Evolutionary conservation across 1,140 invertebrate species (phyloP).

Genomic region (Drosophila insularis): DNA sequence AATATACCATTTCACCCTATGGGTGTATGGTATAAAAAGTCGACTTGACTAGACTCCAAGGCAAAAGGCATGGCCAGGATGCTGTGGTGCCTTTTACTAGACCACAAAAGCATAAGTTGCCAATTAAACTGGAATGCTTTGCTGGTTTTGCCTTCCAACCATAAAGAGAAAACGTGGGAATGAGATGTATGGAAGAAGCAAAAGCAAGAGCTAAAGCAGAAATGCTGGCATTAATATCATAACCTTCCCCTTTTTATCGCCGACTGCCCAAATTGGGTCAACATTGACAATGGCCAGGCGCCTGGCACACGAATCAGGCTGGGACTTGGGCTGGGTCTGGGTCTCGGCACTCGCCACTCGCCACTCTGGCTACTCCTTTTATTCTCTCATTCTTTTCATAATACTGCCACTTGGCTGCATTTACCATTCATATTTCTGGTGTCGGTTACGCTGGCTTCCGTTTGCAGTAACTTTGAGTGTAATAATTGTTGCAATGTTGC

Average conservation of each 20-base stretch:
- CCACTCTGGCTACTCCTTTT: background rate
- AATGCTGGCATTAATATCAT: conserved; percentile 71
- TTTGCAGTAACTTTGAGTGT: conserved; percentile 64
- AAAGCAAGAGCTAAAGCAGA: conserved; percentile 17
- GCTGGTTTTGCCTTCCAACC: conserved; percentile 44
- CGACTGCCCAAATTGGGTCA: conserved; percentile 76
- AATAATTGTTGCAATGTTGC: conserved; percentile 71
- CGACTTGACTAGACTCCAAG: conserved; percentile 40
- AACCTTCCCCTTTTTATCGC: conserved; percentile 75
- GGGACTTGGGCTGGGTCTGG: too few species aligned
- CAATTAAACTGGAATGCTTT: conserved; percentile 79
- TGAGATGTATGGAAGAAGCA: background rate
- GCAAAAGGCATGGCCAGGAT: conserved; percentile 19
- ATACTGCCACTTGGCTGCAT: conserved; percentile 53
- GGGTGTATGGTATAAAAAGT: too few species aligned
- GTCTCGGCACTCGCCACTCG: background rate
- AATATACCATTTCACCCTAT: too few species aligned
- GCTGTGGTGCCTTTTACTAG: conserved; percentile 43
- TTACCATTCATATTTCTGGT: conserved; percentile 59
- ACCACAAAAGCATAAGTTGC: conserved; percentile 81
- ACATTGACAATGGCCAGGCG: conserved; percentile 73
- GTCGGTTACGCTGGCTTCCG: conserved; percentile 69
- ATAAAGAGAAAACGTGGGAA: conserved; percentile 4
- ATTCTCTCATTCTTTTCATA: background rate
- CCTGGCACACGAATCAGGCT: background rate